phyloP scores from a whole-genome alignment of 1,140 invertebrate genomes.

The Anastrepha ludens region DNA sequence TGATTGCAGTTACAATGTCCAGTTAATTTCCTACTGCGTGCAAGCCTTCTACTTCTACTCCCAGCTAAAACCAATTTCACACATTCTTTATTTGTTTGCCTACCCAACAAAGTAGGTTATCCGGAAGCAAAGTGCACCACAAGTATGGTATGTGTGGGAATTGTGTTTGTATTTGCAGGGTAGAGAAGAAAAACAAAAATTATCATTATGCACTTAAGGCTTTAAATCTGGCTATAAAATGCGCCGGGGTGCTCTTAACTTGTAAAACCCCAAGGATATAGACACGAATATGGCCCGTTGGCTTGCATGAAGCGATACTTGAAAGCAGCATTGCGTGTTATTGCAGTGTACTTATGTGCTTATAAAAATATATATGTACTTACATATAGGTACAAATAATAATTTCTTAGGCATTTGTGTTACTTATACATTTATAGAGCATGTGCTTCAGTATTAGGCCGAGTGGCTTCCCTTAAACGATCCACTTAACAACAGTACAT shows the following conservation, averaged over 20 bases:
- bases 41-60: not conserved
- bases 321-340: not conserved
- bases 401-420: too few relatives aligned
- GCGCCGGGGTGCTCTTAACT: not conserved
- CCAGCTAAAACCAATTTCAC: not conserved
- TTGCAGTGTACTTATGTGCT: not conserved
- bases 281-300: not conserved
- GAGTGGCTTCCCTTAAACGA: too few relatives aligned
- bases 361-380: not conserved
- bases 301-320: not conserved
- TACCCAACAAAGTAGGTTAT: not conserved
- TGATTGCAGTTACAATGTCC: not conserved
- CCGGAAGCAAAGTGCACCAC: not conserved
- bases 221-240: not conserved
- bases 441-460: too few relatives aligned
- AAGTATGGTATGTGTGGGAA: too few relatives aligned
- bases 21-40: not conserved
- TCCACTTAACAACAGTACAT: too few relatives aligned
- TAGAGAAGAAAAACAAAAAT: not conserved
- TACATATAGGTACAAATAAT: not conserved
- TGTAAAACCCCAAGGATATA: not conserved
- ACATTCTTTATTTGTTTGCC: not conserved
- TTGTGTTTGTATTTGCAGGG: not conserved
- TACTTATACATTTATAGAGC: too few relatives aligned
- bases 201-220: constrained; percentile 8